Percentiles rank a stretch among this genome's conserved stretches.
These are phyloP conservation scores for Danaus melanippus DNA, from an alignment of 1,140 invertebrate species.

Conservation along the genomic window DNA sequence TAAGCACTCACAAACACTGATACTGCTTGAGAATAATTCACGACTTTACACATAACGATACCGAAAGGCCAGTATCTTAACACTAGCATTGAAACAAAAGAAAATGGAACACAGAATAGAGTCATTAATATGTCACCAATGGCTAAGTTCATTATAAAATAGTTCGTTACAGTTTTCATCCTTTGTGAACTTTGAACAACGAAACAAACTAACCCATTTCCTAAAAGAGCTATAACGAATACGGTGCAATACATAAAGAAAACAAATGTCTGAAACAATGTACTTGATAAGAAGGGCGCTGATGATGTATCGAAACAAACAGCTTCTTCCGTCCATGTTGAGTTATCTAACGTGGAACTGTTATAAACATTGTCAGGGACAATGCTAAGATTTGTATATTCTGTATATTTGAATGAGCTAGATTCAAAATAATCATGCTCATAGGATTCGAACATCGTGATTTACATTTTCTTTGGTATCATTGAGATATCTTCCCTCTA, in stretches of 20 bases:
- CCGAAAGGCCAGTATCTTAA: conserved; percentile 89
- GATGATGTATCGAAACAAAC: conserved; percentile 19
- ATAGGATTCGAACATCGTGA: conserved; percentile 22
- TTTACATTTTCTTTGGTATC: conserved; percentile 17
- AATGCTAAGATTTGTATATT: background rate
- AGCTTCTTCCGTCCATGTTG: conserved; percentile 22
- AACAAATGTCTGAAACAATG: conserved; percentile 76
- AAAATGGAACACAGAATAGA: conserved; percentile 89
- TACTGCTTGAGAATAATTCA: conserved; percentile 85
- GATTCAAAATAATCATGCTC: conserved; percentile 15
- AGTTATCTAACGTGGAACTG: conserved; percentile 5
- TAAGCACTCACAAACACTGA: conserved; percentile 89
- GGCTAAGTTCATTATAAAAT: conserved; percentile 89
- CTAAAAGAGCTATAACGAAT: conserved; percentile 82
- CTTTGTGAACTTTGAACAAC: conserved; percentile 83
- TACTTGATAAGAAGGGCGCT: conserved; percentile 37
- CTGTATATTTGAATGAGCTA: conserved; percentile 12
- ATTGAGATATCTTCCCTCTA: background rate
- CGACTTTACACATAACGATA: conserved; percentile 79
- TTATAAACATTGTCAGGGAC: conserved; percentile 2
- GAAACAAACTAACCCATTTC: conserved; percentile 87
- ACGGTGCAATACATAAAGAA: conserved; percentile 83
- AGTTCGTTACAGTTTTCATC: conserved; percentile 91
- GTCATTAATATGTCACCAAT: conserved; percentile 90
- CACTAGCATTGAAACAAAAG: conserved; percentile 82